These are phyloP conservation scores for Hippocampus zosterae DNA, from an alignment of 2,113 vertebrate genomes.

Conservation along the genomic window DNA sequence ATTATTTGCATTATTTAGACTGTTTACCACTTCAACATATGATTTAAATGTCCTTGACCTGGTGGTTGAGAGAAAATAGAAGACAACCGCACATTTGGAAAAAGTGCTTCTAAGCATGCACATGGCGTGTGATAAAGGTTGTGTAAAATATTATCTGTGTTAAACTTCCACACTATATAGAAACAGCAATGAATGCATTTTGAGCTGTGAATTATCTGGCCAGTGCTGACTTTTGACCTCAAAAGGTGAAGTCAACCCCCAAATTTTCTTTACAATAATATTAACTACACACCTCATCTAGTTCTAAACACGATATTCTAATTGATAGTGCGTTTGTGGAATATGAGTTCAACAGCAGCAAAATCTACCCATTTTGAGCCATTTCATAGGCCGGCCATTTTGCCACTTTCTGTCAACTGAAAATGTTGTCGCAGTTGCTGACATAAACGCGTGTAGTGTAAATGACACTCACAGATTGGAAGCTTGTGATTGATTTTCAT, in stretches of 20 bases:
- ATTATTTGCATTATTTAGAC: constrained; percentile 14
- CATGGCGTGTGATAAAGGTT: constrained; percentile 13
- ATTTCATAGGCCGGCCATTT: too few relatives aligned
- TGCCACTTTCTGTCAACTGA: too few relatives aligned
- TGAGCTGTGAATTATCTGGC: neutral
- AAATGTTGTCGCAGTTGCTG: too few relatives aligned
- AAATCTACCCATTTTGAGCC: too few relatives aligned
- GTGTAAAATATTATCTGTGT: constrained; percentile 15
- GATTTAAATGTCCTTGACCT: constrained; percentile 9
- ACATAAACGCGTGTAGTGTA: constrained; percentile 8
- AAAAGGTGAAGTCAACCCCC: neutral
- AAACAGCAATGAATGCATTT: constrained; percentile 13
- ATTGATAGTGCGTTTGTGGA: too few relatives aligned
- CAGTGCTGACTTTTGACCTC: constrained; percentile 17
- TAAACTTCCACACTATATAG: constrained; percentile 44
- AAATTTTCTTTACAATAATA: too few relatives aligned
- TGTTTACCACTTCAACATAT: constrained; percentile 8
- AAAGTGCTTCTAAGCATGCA: constrained; percentile 17
- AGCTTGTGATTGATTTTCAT: constrained; percentile 22
- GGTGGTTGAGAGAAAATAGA: constrained; percentile 15
- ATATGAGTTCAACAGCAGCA: too few relatives aligned
- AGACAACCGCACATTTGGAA: constrained; percentile 10
- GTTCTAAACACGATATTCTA: too few relatives aligned
- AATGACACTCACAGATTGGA: constrained; percentile 32
- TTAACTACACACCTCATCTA: too few relatives aligned